Evolutionary conservation across 2,888 invertebrate genomes (phyloP), one percentile per base, ranked within the genome.

Genomic region (Chrysomela aeneicollis): DNA sequence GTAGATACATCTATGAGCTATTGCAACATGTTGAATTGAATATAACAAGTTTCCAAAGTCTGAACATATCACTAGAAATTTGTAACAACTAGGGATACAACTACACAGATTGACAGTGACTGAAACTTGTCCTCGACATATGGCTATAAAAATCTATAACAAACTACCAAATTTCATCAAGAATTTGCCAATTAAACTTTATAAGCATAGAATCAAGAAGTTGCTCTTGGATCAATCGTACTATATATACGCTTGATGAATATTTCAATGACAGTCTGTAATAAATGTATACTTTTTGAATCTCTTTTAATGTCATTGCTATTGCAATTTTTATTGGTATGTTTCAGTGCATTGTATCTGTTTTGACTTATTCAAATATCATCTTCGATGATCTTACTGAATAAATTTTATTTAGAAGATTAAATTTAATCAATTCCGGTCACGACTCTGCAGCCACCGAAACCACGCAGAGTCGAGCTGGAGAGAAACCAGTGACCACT

Each of bases 1-100:
- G 37, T 55, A 55, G 19, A 35, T 55, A 55, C 17, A 55, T 55
- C n/a, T 55, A 35, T 32, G 55, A 55, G 35, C 17, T 55, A 55
- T 18, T 55, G 35, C 18, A 19, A 15, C 17, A 55, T 55, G 55
- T 55, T 35, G 35, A 55, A 55, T 19, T 21, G 12, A 18, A 37
- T 35, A 21, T 15, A 21, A 55, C 37, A 35, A 12, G n/a, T 35
- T 57, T 57, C 42, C 50, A 49, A 9, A 42, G n/a, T 42, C 42
- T 42, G 2, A 42, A 42, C 42, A 42, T 4, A 42, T 15, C 4
- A 15, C 26, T 26, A 26, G 26, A 26, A 26, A 26, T 26, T 26
- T 26, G 26, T 6, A 26, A 26, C 26, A 26, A 6, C 26, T 26
- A 35, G 19, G 19, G 6, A 21, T 50, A 21, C 22, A 19, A 50